These are phyloP conservation scores for Gisinianus flammeolus DNA, from an alignment of 2,888 invertebrate genomes.

Conservation along the genomic window DNA sequence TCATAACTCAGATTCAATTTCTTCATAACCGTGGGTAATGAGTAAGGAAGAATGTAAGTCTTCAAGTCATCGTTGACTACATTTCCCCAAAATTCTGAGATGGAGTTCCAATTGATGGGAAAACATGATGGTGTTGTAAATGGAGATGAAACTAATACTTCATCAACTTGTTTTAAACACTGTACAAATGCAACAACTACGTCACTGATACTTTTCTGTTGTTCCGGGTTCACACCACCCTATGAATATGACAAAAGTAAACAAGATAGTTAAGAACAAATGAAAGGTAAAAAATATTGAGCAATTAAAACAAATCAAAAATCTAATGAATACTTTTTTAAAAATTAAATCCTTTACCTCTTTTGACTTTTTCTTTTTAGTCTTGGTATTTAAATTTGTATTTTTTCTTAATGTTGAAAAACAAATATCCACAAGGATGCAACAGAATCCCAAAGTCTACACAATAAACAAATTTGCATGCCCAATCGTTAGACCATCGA, in stretches of 20 bases:
- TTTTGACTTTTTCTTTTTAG: conserved; percentile 44
- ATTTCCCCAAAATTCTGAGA: conserved; percentile 33
- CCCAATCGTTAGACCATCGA: not conserved
- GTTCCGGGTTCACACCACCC: not conserved
- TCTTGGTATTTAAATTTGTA: conserved; percentile 20
- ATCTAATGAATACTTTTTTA: too few species aligned
- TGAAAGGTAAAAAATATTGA: not conserved
- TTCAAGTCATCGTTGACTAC: conserved; percentile 35
- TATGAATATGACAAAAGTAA: not conserved
- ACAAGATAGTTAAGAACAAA: not conserved
- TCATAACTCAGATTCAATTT: conserved; percentile 44
- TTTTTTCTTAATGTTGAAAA: conserved; percentile 34
- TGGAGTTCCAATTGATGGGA: conserved; percentile 37
- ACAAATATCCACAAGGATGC: conserved; percentile 45
- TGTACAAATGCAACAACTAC: conserved; percentile 22
- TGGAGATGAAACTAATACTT: conserved; percentile 13
- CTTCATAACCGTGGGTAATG: conserved; percentile 42
- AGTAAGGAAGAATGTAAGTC: conserved; percentile 41
- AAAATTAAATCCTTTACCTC: conserved; percentile 29
- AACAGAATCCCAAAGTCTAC: conserved; percentile 45
- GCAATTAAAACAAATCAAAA: too few species aligned
- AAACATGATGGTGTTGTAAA: conserved; percentile 28
- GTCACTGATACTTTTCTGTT: conserved; percentile 27
- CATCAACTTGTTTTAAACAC: conserved; percentile 38
- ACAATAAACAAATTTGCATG: conserved; percentile 3